These are phyloP conservation scores for Lepidostoma basale DNA, from an alignment of 1,140 invertebrate genomes.

Conservation along the genomic window DNA sequence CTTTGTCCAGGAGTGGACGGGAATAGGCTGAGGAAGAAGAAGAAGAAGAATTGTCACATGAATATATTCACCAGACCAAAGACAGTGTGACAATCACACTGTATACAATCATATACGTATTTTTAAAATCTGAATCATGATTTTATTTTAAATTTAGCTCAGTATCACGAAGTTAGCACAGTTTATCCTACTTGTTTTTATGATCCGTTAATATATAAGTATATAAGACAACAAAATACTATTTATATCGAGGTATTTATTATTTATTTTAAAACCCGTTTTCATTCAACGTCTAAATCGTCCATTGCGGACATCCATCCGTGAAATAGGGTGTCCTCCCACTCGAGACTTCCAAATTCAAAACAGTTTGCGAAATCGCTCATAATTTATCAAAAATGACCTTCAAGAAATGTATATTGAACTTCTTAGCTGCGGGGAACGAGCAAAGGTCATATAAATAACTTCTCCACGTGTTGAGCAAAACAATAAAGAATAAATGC, in stretches of 20 bases:
- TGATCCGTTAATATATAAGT: too few relatives aligned
- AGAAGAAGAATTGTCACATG: too few relatives aligned
- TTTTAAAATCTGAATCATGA: not conserved
- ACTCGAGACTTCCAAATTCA: not conserved
- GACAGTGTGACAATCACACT: not conserved
- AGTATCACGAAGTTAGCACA: not conserved
- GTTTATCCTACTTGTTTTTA: too few relatives aligned
- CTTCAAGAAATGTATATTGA: constrained; percentile 12
- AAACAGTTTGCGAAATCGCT: constrained; percentile 12
- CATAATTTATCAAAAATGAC: constrained; percentile 13
- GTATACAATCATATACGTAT: not conserved
- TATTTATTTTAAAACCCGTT: not conserved
- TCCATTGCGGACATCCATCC: not conserved
- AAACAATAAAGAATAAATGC: not conserved
- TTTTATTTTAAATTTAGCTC: not conserved
- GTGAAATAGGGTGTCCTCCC: not conserved
- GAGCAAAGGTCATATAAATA: not conserved
- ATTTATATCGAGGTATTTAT: not conserved
- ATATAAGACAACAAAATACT: not conserved
- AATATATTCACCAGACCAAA: too few relatives aligned
- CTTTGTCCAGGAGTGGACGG: too few relatives aligned
- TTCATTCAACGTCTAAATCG: not conserved
- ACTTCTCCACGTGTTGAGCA: too few relatives aligned
- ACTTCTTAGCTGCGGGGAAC: not conserved
- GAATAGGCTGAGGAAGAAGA: too few relatives aligned